Conservation (phyloP, 2,888 invertebrate genomes). For the Scelioninae gen. 2 region DNA sequence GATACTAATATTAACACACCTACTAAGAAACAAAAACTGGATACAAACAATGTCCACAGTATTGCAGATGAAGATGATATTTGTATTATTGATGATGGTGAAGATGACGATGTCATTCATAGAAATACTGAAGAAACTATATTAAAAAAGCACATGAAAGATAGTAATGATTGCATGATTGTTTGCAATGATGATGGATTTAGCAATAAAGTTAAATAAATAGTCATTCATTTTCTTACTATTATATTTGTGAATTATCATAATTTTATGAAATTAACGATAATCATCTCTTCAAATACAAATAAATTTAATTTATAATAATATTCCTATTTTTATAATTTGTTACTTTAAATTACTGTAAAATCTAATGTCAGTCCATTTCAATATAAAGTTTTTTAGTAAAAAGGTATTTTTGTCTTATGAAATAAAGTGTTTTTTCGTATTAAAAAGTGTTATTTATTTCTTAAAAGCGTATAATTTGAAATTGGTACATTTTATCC, state of each 20-base stretch:
- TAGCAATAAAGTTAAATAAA: conserved; percentile 3
- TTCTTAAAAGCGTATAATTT: conserved; percentile 7
- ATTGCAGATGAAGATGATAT: conserved; percentile 64
- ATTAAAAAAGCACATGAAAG: conserved; percentile 24
- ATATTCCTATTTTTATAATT: neutral
- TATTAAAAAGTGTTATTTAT: conserved; percentile 2
- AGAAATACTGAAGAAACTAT: conserved; percentile 61
- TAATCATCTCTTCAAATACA: too few relatives aligned
- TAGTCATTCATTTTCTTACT: neutral
- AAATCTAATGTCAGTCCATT: neutral
- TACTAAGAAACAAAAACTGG: conserved; percentile 67
- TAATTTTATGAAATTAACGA: neutral
- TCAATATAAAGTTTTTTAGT: neutral
- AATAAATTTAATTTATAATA: neutral
- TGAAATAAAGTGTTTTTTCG: conserved; percentile 3
- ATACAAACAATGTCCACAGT: conserved; percentile 50
- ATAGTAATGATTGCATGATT: conserved; percentile 69
- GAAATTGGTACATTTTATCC: conserved; percentile 19
- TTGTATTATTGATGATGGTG: conserved; percentile 65
- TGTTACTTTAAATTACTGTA: neutral
- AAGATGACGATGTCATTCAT: conserved; percentile 42
- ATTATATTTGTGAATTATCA: neutral
- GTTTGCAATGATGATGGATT: conserved; percentile 66
- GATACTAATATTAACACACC: conserved; percentile 67
- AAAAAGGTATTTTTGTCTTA: neutral